These are phyloP conservation scores for Leucozona laternaria DNA, from an alignment of 2,888 invertebrate species.

Conservation along the genomic window DNA sequence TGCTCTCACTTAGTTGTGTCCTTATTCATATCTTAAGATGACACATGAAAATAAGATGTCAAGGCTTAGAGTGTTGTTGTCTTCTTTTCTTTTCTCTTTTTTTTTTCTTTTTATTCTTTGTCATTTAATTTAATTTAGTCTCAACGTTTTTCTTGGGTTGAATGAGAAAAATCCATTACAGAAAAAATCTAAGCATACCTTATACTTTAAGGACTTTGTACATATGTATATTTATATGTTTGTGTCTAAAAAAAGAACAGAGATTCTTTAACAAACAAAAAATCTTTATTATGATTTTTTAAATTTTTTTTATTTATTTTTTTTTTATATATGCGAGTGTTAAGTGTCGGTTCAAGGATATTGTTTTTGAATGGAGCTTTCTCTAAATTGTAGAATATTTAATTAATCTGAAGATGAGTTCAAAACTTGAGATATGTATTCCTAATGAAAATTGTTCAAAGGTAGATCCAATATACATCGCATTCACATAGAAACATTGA, in stretches of 20 bases:
- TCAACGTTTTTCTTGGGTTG: constrained; percentile 23
- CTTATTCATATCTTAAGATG: constrained; percentile 40
- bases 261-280: not conserved
- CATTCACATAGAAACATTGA: no score
- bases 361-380: not conserved
- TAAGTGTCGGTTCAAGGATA: not conserved
- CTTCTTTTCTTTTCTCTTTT: constrained; percentile 4
- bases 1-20: constrained; percentile 24
- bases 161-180: constrained; percentile 67
- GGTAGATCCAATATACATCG: not conserved
- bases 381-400: not conserved
- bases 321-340: not conserved
- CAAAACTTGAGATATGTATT: not conserved
- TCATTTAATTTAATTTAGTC: constrained; percentile 41
- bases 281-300: not conserved
- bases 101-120: constrained; percentile 22
- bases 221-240: no score
- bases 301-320: not conserved
- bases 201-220: not conserved
- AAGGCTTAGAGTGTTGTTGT: constrained; percentile 24
- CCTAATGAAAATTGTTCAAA: not conserved
- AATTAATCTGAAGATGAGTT: not conserved
- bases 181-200: constrained; percentile 13
- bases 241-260: constrained; percentile 4
- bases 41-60: constrained; percentile 53